Evolutionary conservation across 2,113 vertebrate genomes (phyloP), one percentile per base, ranked within the genome.

Genomic region (Hippolais icterina): DNA sequence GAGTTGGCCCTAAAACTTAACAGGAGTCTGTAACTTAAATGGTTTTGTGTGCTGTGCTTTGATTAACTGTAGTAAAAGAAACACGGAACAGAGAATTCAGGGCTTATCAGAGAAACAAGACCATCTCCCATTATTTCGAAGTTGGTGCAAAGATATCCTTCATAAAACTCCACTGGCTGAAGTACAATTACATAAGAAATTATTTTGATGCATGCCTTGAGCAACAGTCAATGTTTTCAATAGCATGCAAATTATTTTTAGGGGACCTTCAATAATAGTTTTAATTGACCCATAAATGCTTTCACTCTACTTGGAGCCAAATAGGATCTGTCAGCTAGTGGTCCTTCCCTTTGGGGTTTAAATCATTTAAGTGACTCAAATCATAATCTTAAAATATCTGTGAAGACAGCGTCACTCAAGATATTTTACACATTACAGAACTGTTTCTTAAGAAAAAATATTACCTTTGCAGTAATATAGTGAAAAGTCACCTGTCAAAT

Each of bases 371-470:
- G 54, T 79, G 72, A 80, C 70, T 90, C 42, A 85, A 93, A 85
- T 84, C 47, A 83, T 70, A 57, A 88, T 54, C 72, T 96, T 59
- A 49, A 89, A 95, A 82, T 78, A 65, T 64, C 46, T 76, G 82
- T 81, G 94, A 91, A 87, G 85, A 76, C 82, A 91, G 94, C 83
- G 89, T 57, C 78, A 79, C 64, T 95, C 60, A 75, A 92, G 91
- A 72, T 64, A 87, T 90, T 94, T 93, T 94, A 81, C 89, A 88
- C 15, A 35, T 78, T 93, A 92, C 61, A 44, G 69, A 75, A 35
- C 53, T 74, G 39, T 74, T 96, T 96, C 75, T 96, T 11, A 47
- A 79, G 37, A 22, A 77, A 68, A 95, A 83, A 57, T 69, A 64
- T 10, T 18, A 63, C 29, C 83, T 39, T 27, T 81, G 75, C 23